These are phyloP conservation scores for Cordilura impudica DNA, from an alignment of 2,888 invertebrate genomes.

Conservation along the genomic window DNA sequence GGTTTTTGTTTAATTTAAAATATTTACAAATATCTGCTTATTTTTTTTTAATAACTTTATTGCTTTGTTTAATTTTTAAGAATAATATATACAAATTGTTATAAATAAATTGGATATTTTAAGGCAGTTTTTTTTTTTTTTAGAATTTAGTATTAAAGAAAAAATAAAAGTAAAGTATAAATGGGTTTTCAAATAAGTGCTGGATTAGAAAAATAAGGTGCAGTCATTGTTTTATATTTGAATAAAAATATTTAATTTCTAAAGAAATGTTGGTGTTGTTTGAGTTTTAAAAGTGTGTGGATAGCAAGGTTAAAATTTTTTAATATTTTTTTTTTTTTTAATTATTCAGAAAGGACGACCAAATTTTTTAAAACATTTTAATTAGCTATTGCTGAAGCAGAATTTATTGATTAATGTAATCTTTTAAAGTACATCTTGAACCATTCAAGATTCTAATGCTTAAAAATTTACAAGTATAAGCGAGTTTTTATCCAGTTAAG, in stretches of 20 bases:
- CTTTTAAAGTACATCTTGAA: no score
- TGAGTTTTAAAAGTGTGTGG: conserved; percentile 15
- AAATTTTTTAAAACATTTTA: no score
- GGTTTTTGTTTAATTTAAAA: conserved; percentile 21
- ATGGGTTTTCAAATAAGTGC: conserved; percentile 37
- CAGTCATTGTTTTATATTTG: conserved; percentile 29
- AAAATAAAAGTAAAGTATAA: conserved; percentile 26
- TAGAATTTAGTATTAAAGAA: conserved; percentile 26
- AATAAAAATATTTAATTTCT: not conserved
- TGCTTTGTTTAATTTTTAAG: conserved; percentile 41
- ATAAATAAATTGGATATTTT: conserved; percentile 51
- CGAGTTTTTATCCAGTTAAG: no score
- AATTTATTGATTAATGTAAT: no score
- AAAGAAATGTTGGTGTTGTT: conserved; percentile 36
- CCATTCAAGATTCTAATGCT: no score
- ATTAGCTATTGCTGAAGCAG: no score
- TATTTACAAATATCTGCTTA: conserved; percentile 45
- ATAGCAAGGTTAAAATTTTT: not conserved
- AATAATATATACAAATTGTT: conserved; percentile 41
- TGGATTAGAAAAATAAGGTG: conserved; percentile 37
- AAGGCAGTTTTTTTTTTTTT: conserved; percentile 55
- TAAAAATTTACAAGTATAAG: no score
- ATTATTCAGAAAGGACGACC: no score
- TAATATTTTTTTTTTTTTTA: not conserved
- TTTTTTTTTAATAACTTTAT: conserved; percentile 28